These are phyloP conservation scores for Actinernus sp. DNA, from an alignment of 92 coral and sea anemone genomes.

Conservation along the genomic window DNA sequence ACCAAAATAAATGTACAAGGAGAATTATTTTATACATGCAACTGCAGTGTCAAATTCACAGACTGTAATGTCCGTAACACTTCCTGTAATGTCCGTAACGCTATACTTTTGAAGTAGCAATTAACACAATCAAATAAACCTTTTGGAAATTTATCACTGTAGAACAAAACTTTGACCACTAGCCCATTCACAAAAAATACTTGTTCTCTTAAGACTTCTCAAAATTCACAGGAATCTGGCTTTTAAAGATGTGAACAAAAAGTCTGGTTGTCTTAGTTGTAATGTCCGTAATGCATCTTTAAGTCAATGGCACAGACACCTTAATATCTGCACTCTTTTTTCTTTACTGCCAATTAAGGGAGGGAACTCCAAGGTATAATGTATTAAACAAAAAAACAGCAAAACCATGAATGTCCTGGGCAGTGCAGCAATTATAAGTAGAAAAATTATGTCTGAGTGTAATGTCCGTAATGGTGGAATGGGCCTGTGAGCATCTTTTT, in stretches of 20 bases:
- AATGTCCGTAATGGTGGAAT: too few species aligned
- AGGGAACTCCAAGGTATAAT: not conserved
- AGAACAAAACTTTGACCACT: not conserved
- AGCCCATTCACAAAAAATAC: slow-evolving; percentile 4
- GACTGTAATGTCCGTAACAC: slow-evolving; percentile 22
- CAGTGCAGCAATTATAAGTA: too few species aligned
- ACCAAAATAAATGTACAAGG: too few species aligned
- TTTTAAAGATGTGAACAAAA: not conserved
- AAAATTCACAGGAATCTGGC: slow-evolving; percentile 15
- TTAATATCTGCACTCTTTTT: not conserved
- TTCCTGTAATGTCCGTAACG: slow-evolving; percentile 21
- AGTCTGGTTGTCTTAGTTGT: slow-evolving; percentile 23
- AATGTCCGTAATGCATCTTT: slow-evolving; percentile 15
- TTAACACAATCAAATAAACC: not conserved
- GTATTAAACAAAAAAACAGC: too few species aligned
- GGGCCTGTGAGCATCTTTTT: too few species aligned
- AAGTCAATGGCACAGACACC: not conserved
- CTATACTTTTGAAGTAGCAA: slow-evolving; percentile 5
- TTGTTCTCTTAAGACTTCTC: slow-evolving; percentile 2
- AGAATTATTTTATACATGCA: too few species aligned
- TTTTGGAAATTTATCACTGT: slow-evolving; percentile 8
- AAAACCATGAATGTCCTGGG: too few species aligned
- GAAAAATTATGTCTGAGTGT: too few species aligned
- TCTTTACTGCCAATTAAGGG: slow-evolving; percentile 1
- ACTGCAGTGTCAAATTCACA: not conserved